Evolutionary conservation across 2,797 vertebrate genomes (phyloP), one percentile per base, ranked within the genome.

Genomic region (Manis javanica): DNA sequence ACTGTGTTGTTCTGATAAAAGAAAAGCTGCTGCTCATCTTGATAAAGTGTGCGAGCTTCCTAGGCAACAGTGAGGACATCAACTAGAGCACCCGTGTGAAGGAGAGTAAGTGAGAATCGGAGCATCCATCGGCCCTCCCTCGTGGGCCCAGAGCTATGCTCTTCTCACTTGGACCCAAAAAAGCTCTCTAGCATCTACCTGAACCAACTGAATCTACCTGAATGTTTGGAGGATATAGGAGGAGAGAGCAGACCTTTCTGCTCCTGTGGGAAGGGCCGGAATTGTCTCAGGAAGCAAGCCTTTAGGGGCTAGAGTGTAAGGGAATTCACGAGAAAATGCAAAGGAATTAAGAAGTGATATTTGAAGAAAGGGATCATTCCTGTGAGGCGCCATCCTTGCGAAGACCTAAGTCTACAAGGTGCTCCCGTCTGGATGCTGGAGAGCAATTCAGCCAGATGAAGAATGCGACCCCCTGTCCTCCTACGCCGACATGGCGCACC

Each of bases 81-180:
- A 37, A 24, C 10, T 24, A 55, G 0, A 15, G 46, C n/a, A 15
- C n/a, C 39, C 29, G 7, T 18, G 11, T 68, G 23, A 64, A 61
- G 26, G 31, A 55, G 1, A 49, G 51, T 8, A 19, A 53, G 9
- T 7, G 9, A 26, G 31, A 16, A 5, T 7, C 0, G 0, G 34
- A 42, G 15, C 39, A 46, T 49, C 46, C 3, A 7, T 1, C 24
- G 13, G 9, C 39, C 26, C 59, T 81, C 49, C 31, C 5, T 19
- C 4, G 0, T 3, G 16, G 24, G 1, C 68, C n/a, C 42, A 57
- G 15, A 49, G 39, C 53, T 53, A 5, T 0, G 42, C 2, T 34
- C 4, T 16, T 83, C 53, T 49, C 42, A 24, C 31, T 2, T 55
- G 31, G 37, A 63, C 46, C 74, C 13, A 10, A 39, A 13, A 37